Conservation (phyloP, 2,888 invertebrate genomes). For the Acronicta aceris region DNA sequence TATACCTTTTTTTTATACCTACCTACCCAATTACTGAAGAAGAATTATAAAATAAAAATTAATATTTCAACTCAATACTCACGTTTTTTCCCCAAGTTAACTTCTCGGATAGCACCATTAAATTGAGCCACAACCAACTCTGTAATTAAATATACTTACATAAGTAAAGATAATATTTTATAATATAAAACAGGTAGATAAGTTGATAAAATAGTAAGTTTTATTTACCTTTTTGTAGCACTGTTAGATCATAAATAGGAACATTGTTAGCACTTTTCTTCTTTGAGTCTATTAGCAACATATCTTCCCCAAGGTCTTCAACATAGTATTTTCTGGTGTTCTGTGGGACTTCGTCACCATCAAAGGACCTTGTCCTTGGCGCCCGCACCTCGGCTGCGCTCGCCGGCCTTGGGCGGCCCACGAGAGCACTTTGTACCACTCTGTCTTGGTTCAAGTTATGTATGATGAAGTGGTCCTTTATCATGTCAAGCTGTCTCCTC, state of each 20-base stretch:
- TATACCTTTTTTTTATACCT: too few species aligned
- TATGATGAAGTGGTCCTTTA: constrained; percentile 76
- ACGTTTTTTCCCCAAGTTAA: constrained; percentile 74
- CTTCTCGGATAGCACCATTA: constrained; percentile 76
- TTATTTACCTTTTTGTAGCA: constrained; percentile 74
- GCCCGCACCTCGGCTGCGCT: constrained; percentile 64
- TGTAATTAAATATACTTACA: constrained; percentile 58
- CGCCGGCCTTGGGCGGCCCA: constrained; percentile 62
- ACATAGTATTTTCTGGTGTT: constrained; percentile 75
- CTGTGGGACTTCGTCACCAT: constrained; percentile 59
- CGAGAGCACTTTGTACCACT: constrained; percentile 71
- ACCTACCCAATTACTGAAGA: not conserved
- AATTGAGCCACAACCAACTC: constrained; percentile 80
- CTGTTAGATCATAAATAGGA: constrained; percentile 65
- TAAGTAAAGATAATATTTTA: constrained; percentile 21
- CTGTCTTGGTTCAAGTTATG: constrained; percentile 72
- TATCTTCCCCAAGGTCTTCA: constrained; percentile 80
- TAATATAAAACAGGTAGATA: not conserved
- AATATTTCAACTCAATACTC: constrained; percentile 57
- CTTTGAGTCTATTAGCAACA: constrained; percentile 79
- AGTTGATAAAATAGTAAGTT: not conserved
- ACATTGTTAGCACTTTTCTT: constrained; percentile 72
- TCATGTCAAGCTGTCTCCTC: constrained; percentile 77
- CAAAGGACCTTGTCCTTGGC: constrained; percentile 66
- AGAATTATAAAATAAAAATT: constrained; percentile 1